Conservation (phyloP, 2,888 invertebrate species). For the Sinhomidia bicolor region DNA sequence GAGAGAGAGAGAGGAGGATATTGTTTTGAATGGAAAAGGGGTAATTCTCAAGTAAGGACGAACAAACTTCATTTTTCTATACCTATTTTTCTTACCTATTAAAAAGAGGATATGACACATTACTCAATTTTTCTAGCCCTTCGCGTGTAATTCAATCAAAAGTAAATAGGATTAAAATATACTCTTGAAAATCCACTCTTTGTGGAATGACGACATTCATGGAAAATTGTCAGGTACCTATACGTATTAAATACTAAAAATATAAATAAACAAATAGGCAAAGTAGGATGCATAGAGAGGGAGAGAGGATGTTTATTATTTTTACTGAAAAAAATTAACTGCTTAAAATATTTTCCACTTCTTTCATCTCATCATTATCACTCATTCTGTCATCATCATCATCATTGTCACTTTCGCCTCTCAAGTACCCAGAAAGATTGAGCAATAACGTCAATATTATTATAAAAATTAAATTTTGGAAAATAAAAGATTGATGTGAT, state of each 20-base stretch:
- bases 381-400: conserved; percentile 1
- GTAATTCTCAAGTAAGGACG: conserved; percentile 39
- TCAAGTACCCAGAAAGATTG: neutral
- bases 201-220: neutral
- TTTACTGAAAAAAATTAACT: neutral
- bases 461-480: neutral
- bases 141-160: neutral
- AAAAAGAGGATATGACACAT: conserved; percentile 64
- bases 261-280: neutral
- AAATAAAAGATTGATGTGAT: neutral
- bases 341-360: neutral
- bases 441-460: neutral
- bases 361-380: neutral
- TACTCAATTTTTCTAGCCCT: neutral
- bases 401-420: too few relatives aligned
- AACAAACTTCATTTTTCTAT: neutral
- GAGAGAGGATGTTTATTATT: conserved; percentile 9
- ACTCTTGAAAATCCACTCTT: conserved; percentile 50
- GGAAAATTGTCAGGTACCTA: neutral
- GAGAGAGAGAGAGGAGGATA: neutral
- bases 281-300: neutral
- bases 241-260: neutral
- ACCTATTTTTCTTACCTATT: conserved; percentile 1
- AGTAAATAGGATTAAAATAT: conserved; percentile 9
- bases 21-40: neutral